Base-by-base conservation (phyloP, 2,113 vertebrate genomes). In the Petroica traversi region DNA sequence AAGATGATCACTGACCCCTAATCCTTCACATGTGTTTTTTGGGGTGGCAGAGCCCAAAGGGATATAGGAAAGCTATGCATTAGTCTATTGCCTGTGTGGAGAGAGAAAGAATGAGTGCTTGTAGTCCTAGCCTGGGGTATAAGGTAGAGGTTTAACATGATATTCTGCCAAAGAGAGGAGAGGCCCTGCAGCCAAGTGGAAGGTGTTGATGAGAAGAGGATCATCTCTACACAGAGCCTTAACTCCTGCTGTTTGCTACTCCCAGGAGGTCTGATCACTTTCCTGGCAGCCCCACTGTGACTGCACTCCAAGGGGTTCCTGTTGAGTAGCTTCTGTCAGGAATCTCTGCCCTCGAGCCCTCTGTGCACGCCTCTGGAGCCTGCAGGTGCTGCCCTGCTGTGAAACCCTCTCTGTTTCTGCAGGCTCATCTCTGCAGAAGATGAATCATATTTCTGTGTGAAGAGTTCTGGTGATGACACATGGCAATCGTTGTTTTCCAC, bases 291-390 rank as follows among this genome's bases (percentile, higher is more conserved):
- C 20, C 5, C 0, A 0, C 13, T 46, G 26, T 26, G 55, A 77
- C 41, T 1, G 5, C 41, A 4, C 11, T 57, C 46, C 0, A 0
- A 31, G 41, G n/a, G 28, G 4, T 28, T 91, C 74, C 43, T 28
- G 6, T 16, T 46, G 33, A 83, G 34, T 36, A 26, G 8, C 31
- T 75, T 84, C 52, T 51, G 22, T 45, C 29, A 0, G 1, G 43
- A 75, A 49, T 17, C 31, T 84, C 6, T 87, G 61, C 23, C 29
- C 38, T 74, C 23, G n/a, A 4, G 41, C 6, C 23, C 12, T 14
- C 1, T 19, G 51, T 40, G 59, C 24, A 19, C 0, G 0, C 3
- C 33, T 73, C 23, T 12, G 9, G n/a, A 84, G 59, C 25, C 58
- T 1, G 9, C 36, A 38, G 61, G 41, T 14, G 2, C 19, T 82